Evolutionary conservation across 2,113 vertebrate genomes (phyloP), one percentile per base, ranked within the genome.

Genomic region (Tauraco erythrolophus): DNA sequence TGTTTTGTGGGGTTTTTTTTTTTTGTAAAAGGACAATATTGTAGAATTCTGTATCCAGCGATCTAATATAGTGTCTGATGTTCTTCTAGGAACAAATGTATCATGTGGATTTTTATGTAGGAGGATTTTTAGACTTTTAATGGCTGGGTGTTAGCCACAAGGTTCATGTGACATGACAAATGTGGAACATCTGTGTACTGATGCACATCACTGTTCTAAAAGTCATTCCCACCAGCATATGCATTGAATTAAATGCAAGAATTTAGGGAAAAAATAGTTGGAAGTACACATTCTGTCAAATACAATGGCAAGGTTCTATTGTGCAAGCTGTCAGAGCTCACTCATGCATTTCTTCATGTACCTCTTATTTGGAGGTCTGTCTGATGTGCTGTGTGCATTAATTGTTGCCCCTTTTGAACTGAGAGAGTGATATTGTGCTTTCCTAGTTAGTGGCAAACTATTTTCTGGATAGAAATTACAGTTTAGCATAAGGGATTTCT

Each of bases 121-220:
- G 92, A 94, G 88, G 83, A 21, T 86, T 94, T 93, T 94, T 84
- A 91, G 64, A 66, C 51, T 91, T 88, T 69, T 90, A 81, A 84
- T 70, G 35, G 23, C 88, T 94, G 95, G 39, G 76, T 92, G 71
- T 93, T 91, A 94, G 92, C 96, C 86, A 92, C 76, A 68, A 75
- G 45, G 64, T 91, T 97, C 94, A 84, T 81, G 92, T 94, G 85
- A 95, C 91, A 57, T 78, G 84, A 95, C 89, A 93, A 91, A 96
- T 96, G 93, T 87, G 92, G 69, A 96, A 96, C 96, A 97, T 97
- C 96, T 97, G 96, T 93, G 89, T 93, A 45, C 65, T 95, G 92
- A 80, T 96, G 92, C 35, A 84, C 89, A 87, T 91, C 84, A 14
- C 77, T 94, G 41, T 84, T 94, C 43, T 93, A 12, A 71, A 94